Conservation (phyloP, 2,113 vertebrate species). For the Misgurnus anguillicaudatus region DNA sequence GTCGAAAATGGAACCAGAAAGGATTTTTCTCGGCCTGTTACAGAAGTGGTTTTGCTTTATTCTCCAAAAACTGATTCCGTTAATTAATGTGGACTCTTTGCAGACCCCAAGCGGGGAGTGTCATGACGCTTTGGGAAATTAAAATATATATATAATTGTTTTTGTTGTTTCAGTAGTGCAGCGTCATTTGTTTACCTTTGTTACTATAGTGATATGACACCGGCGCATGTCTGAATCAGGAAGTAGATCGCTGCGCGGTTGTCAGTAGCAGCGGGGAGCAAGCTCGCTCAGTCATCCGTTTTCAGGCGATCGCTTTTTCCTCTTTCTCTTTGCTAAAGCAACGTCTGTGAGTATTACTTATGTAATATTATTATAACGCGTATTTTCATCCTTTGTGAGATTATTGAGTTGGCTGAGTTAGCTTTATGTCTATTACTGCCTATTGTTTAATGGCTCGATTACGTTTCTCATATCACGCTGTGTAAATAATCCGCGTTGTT, state of each 20-base stretch:
- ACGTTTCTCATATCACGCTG: background rate
- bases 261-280: no score
- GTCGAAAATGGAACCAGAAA: slow-evolving; percentile 5
- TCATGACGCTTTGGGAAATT: background rate
- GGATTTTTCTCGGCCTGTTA: background rate
- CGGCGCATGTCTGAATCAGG: no score
- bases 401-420: background rate
- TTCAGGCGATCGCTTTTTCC: background rate
- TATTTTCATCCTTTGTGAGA: background rate
- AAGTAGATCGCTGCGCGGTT: no score
- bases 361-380: background rate
- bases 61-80: background rate
- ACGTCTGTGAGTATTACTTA: background rate
- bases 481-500: background rate
- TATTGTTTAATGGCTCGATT: background rate
- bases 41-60: slow-evolving; percentile 17
- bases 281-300: background rate
- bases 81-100: slow-evolving; percentile 1
- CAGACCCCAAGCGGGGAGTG: slow-evolving; percentile 6
- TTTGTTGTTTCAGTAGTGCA: no score
- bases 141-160: background rate
- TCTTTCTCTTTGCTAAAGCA: background rate
- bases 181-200: no score
- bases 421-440: background rate
- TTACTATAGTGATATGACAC: no score